phyloP scores from a whole-genome alignment of 2,113 vertebrate species.

The Setophaga petechia region DNA sequence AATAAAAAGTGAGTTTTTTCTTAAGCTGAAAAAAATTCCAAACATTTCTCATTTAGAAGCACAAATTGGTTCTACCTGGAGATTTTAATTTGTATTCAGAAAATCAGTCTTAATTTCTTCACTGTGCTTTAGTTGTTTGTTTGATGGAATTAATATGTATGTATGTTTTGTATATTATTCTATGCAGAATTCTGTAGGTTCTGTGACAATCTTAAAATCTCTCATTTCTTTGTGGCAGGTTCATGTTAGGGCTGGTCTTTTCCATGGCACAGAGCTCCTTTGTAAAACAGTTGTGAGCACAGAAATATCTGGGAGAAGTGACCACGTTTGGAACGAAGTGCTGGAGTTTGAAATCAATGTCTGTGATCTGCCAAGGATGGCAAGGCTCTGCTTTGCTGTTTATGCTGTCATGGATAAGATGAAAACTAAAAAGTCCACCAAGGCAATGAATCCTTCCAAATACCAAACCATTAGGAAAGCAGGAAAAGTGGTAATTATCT shows the following conservation, averaged over 20 bases:
- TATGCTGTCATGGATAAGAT: conserved; percentile 96
- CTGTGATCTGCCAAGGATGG: conserved; percentile 94
- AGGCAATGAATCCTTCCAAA: conserved; percentile 87
- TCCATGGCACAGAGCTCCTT: conserved; percentile 94
- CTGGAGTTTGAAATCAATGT: conserved; percentile 93
- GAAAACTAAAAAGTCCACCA: conserved; percentile 93
- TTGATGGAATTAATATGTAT: not conserved
- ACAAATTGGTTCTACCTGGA: not conserved
- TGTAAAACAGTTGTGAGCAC: conserved; percentile 91
- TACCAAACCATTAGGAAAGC: conserved; percentile 98
- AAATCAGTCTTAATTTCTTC: not conserved
- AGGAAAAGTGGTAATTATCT: conserved; percentile 91
- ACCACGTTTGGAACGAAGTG: conserved; percentile 88
- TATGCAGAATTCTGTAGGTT: not conserved
- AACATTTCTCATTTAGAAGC: not conserved
- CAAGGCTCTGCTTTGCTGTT: conserved; percentile 93
- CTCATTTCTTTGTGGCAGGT: conserved; percentile 75
- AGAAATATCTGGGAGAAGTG: conserved; percentile 89
- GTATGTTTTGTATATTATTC: not conserved
- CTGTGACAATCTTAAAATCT: not conserved
- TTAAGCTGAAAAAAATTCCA: not conserved
- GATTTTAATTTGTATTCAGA: not conserved
- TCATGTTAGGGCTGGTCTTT: conserved; percentile 95
- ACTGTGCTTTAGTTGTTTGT: not conserved
- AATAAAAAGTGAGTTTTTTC: not conserved